Evolutionary conservation across 2,113 vertebrate genomes (phyloP).

Genomic region (Plecturocebus donacophilus): DNA sequence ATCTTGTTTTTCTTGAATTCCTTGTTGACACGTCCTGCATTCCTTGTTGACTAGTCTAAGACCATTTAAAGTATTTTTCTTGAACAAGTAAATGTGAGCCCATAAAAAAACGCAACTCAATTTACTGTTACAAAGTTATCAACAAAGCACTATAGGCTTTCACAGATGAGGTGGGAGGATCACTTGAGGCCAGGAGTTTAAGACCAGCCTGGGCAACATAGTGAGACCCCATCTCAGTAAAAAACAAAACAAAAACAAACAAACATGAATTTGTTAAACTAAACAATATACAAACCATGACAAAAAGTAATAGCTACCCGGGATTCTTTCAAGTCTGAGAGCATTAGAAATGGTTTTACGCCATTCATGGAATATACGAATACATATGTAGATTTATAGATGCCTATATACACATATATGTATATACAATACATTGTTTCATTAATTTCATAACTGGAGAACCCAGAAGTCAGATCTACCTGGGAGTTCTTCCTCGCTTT

Average conservation of each 20-base stretch:
- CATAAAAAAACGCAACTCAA: neutral
- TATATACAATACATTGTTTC: too few species aligned
- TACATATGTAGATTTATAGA: too few species aligned
- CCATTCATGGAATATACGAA: too few species aligned
- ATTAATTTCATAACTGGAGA: neutral
- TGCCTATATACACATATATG: too few species aligned
- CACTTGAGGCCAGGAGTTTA: too few species aligned
- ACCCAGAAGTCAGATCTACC: constrained; percentile 82
- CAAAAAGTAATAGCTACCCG: neutral
- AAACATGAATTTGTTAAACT: neutral
- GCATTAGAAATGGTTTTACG: neutral
- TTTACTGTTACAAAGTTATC: neutral
- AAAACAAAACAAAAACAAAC: too few species aligned
- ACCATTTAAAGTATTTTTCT: neutral
- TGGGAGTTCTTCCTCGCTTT: constrained; percentile 83
- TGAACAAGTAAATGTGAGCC: neutral
- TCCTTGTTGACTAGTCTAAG: neutral
- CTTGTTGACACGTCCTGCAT: neutral
- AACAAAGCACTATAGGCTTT: too few species aligned
- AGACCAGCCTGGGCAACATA: too few species aligned
- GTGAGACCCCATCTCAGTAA: too few species aligned
- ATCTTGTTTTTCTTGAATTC: neutral
- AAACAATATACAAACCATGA: neutral
- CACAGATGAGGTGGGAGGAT: too few species aligned
- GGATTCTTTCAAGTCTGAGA: neutral